Percentiles rank a stretch among this genome's conserved stretches.
These are phyloP conservation scores for Schizaphis graminum DNA, from an alignment of 2,888 invertebrate genomes.

Conservation along the genomic window DNA sequence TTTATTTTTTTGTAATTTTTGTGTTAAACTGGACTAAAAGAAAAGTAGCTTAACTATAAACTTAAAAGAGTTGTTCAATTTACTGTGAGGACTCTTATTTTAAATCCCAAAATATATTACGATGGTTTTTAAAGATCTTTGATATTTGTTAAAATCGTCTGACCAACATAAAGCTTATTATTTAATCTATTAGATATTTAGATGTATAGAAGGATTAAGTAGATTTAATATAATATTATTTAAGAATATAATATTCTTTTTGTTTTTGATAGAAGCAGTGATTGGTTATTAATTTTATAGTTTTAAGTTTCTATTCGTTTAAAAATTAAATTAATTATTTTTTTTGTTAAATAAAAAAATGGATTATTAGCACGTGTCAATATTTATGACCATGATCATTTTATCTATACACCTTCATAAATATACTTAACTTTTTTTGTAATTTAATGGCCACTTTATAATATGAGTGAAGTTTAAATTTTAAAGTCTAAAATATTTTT, in stretches of 20 bases:
- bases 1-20: not conserved
- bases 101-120: not conserved
- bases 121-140: not conserved
- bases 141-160: not conserved
- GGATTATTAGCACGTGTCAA: not conserved
- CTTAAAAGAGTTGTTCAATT: not conserved
- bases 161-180: not conserved
- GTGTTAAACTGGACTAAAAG: not conserved
- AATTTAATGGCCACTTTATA: not conserved
- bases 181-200: not conserved
- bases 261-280: not conserved
- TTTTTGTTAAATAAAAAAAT: no score
- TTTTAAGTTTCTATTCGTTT: not conserved
- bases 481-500: not conserved
- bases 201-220: not conserved
- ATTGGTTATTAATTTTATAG: not conserved
- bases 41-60: not conserved
- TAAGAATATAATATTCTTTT: not conserved
- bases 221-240: not conserved
- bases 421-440: not conserved
- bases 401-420: not conserved
- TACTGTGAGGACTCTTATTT: not conserved
- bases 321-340: not conserved
- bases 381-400: not conserved
- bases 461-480: not conserved